Evolutionary conservation across 2,888 invertebrate species (phyloP).

Genomic region (Chironomus riparius): DNA sequence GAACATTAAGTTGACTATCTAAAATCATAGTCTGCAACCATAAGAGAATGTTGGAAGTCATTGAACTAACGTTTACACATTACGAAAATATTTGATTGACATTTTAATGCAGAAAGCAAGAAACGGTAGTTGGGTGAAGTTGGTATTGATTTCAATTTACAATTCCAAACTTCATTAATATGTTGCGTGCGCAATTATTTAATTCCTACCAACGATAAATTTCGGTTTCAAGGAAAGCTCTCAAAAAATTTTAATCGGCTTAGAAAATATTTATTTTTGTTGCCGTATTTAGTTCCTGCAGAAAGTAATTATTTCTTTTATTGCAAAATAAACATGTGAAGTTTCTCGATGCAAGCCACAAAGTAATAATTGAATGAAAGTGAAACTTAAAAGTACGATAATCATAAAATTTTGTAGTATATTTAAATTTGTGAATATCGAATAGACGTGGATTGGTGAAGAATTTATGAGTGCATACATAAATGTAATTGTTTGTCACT

Average conservation of each 20-base stretch:
- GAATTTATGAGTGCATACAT: not conserved
- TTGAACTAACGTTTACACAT: not conserved
- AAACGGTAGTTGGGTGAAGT: slow-evolving; percentile 1
- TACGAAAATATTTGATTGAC: not conserved
- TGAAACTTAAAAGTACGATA: not conserved
- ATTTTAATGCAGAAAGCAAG: not conserved
- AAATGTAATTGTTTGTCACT: not conserved
- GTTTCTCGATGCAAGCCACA: not conserved
- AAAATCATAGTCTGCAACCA: not conserved
- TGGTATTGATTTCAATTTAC: not conserved
- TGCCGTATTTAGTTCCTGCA: too few relatives aligned
- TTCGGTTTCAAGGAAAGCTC: not conserved
- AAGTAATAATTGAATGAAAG: not conserved
- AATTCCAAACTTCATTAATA: not conserved
- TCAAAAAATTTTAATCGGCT: not conserved
- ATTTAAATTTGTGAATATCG: too few relatives aligned
- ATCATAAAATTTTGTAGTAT: not conserved
- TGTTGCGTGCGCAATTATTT: not conserved
- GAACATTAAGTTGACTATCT: not conserved
- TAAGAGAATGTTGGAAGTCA: not conserved
- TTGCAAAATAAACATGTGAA: too few relatives aligned
- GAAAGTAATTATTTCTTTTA: too few relatives aligned
- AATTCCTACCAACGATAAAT: not conserved
- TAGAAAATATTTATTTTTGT: not conserved
- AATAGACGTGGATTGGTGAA: too few relatives aligned